Conservation (phyloP, 2,113 vertebrate genomes). For the Felis catus region F.catus_Fca126_mat1.0 CM031419.1:211421501-211422000, state of each 20-base stretch:
- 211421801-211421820: neutral
- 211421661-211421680: neutral
- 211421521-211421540: neutral
- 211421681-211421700: neutral
- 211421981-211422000: neutral
- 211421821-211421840: neutral
- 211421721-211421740: neutral
- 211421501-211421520: neutral
- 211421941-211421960: neutral
- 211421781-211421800: neutral
- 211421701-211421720: neutral
- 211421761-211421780: neutral
- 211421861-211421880: neutral
- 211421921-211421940: neutral
- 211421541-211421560: neutral
- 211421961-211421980: neutral
- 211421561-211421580: neutral
- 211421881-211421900: neutral
- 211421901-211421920: neutral
- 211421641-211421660: neutral
- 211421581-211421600: neutral
- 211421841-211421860: neutral
- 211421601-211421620: neutral
- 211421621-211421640: neutral
- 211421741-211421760: neutral